Conservation (phyloP, 2,113 vertebrate species). For the Sinocyclocheilus maitianheensis region DNA sequence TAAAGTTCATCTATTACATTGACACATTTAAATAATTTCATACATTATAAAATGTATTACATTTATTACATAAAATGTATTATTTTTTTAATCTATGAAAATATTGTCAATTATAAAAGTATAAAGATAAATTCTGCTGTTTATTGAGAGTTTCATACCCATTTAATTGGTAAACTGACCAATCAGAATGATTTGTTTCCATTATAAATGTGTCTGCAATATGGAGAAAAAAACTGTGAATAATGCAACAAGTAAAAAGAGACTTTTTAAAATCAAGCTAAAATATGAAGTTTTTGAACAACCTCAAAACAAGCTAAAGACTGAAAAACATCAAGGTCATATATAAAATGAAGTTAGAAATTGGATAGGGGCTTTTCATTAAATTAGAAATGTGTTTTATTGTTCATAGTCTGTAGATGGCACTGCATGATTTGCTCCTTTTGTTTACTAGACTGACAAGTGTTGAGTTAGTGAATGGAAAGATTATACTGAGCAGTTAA, state of each 20-base stretch:
- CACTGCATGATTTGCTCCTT: neutral
- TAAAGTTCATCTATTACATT: neutral
- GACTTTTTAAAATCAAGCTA: neutral
- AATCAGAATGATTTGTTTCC: neutral
- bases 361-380: neutral
- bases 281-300: neutral
- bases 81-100: neutral
- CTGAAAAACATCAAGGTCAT: neutral
- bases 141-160: neutral
- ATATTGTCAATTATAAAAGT: neutral
- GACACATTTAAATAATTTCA: neutral
- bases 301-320: neutral
- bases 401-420: neutral
- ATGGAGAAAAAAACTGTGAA: neutral
- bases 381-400: neutral
- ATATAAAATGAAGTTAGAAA: neutral
- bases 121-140: neutral
- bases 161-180: neutral
- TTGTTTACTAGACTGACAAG: neutral
- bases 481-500: neutral
- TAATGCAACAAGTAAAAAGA: neutral
- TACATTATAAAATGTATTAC: neutral
- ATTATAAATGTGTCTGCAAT: neutral
- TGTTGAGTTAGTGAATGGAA: constrained; percentile 1
- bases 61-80: neutral